Percentiles rank a stretch among this genome's conserved stretches.
These are phyloP conservation scores for human DNA, from an alignment of 2,113 vertebrate species.

Conservation along the genomic window GRCh38 chr4:107700501-107701000, in stretches of 20 bases:
- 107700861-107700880: background rate
- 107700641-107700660: background rate
- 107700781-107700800: background rate
- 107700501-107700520: background rate
- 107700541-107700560: background rate
- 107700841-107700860: background rate
- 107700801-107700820: background rate
- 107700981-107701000: background rate
- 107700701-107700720: background rate
- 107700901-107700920: background rate
- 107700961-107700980: background rate
- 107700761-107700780: background rate
- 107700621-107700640: background rate
- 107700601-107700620: background rate
- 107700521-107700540: background rate
- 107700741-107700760: background rate
- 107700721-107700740: background rate
- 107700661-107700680: background rate
- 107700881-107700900: background rate
- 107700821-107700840: background rate
- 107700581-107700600: background rate
- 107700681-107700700: background rate
- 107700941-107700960: background rate
- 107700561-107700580: background rate
- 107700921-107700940: background rate